A percentile compares a stretch with the other conserved stretches of the same genome.
Conservation (phyloP, 2,797 vertebrate genomes). For the Gallinago solitaria region DNA sequence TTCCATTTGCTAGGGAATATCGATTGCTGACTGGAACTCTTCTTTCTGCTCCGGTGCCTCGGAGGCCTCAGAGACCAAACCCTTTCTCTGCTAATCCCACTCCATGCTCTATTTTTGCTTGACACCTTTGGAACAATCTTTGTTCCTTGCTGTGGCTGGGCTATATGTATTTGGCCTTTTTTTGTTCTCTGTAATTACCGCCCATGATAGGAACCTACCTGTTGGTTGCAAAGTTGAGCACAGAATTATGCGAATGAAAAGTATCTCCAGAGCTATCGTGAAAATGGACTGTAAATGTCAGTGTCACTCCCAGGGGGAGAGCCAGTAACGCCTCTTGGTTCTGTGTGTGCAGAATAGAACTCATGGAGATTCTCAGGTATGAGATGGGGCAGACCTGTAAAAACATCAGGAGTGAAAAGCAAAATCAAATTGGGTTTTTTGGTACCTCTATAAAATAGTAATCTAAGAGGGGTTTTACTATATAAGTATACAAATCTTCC, state of each 20-base stretch:
- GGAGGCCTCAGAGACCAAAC: background rate
- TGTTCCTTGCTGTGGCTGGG: background rate
- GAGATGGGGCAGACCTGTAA: constrained; percentile 91
- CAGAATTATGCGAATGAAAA: constrained; percentile 88
- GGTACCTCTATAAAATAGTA: background rate
- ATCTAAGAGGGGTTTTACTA: background rate
- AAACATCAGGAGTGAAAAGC: background rate
- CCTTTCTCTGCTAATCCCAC: background rate
- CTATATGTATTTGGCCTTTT: background rate
- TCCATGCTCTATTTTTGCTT: background rate
- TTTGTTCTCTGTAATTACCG: background rate
- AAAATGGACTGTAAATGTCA: constrained; percentile 89
- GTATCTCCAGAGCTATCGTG: constrained; percentile 86
- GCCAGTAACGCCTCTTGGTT: constrained; percentile 77
- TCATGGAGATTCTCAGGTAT: constrained; percentile 88
- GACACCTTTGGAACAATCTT: background rate
- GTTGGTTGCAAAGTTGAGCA: constrained; percentile 88
- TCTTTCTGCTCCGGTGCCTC: background rate
- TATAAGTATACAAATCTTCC: background rate
- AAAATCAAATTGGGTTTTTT: background rate
- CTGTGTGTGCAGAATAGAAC: constrained; percentile 78
- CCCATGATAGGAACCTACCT: constrained; percentile 75
- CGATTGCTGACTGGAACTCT: background rate
- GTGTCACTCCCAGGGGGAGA: constrained; percentile 86
- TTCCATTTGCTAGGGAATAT: background rate